phyloP scores from a whole-genome alignment of 2,113 vertebrate genomes.

The Leptobrachium ailaonicum region DNA sequence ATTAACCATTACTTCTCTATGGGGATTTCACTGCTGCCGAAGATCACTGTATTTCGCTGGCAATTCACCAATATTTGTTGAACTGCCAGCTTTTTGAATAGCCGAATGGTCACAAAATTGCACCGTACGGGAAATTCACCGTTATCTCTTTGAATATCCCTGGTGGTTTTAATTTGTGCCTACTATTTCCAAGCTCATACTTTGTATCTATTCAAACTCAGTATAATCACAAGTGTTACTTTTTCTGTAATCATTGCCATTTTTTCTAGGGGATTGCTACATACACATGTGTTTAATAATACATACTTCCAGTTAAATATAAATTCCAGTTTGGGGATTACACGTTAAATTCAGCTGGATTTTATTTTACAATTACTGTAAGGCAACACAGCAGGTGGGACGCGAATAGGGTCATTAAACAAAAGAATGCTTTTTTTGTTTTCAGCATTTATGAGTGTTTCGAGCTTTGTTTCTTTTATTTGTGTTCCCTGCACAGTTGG shows the following conservation, averaged over 20 bases:
- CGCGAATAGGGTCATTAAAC: not conserved
- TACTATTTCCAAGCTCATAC: too few relatives aligned
- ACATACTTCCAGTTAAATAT: conserved; percentile 21
- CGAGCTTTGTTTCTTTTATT: not conserved
- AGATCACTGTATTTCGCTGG: too few relatives aligned
- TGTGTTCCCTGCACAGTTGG: not conserved
- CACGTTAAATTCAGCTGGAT: not conserved
- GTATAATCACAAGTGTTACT: not conserved
- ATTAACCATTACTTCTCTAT: too few relatives aligned
- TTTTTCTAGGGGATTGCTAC: not conserved
- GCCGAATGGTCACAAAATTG: too few relatives aligned
- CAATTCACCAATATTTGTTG: too few relatives aligned
- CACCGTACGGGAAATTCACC: too few relatives aligned
- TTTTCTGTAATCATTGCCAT: not conserved
- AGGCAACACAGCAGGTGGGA: conserved; percentile 1
- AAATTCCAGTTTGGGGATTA: conserved; percentile 19
- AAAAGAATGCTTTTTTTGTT: conserved; percentile 13
- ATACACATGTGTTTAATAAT: conserved; percentile 22
- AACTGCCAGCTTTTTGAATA: too few relatives aligned
- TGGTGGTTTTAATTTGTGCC: too few relatives aligned
- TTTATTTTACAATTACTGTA: not conserved
- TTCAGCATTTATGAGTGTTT: not conserved
- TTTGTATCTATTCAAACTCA: not conserved
- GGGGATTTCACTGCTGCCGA: too few relatives aligned
- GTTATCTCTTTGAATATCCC: too few relatives aligned